These are phyloP conservation scores for Globia sparganii DNA, from an alignment of 2,888 invertebrate genomes.

Conservation along the genomic window DNA sequence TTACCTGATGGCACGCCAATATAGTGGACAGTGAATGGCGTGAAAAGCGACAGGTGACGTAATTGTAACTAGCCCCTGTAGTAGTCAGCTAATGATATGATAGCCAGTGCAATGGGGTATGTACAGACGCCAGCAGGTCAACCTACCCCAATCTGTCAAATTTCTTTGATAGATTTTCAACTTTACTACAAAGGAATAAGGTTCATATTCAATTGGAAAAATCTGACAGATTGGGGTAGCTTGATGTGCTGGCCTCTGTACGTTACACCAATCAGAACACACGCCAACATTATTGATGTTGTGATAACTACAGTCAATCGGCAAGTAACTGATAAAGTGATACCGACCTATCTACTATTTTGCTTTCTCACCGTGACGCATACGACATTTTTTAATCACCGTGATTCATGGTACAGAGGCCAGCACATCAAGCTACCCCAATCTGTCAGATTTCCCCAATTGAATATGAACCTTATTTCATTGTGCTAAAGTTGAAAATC, in stretches of 20 bases:
- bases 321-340: conserved; percentile 20
- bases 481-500: too few relatives aligned
- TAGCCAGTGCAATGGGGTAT: not conserved
- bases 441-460: too few relatives aligned
- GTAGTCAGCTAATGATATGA: not conserved
- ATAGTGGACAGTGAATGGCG: not conserved
- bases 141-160: too few relatives aligned
- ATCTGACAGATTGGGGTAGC: too few relatives aligned
- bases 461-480: too few relatives aligned
- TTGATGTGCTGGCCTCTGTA: too few relatives aligned
- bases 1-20: not conserved
- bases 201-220: too few relatives aligned
- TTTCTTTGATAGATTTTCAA: too few relatives aligned
- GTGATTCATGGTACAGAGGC: not conserved
- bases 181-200: too few relatives aligned
- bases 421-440: too few relatives aligned
- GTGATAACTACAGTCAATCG: conserved; percentile 12
- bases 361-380: conserved; percentile 1
- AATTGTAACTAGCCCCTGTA: not conserved
- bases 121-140: too few relatives aligned
- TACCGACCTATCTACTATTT: conserved; percentile 8
- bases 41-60: not conserved
- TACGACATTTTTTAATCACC: not conserved
- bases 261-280: not conserved
- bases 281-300: conserved; percentile 6